Conservation (phyloP, 1,140 invertebrate species). For the Proctacanthus coquilletti region DNA sequence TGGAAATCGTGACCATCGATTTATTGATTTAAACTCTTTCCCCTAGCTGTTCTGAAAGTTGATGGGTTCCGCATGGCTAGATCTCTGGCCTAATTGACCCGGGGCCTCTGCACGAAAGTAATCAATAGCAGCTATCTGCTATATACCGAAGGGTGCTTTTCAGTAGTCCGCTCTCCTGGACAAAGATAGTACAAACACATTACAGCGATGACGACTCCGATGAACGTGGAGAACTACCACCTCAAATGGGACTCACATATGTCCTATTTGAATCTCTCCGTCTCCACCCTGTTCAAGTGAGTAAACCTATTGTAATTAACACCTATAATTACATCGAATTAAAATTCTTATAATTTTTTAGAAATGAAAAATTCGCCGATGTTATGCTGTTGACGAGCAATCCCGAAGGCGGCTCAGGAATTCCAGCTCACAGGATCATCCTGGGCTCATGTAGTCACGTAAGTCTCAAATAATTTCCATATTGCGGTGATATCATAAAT, state of each 20-base stretch:
- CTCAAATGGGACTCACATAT: constrained; percentile 75
- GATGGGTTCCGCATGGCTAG: too few relatives aligned
- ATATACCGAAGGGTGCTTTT: too few relatives aligned
- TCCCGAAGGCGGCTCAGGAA: constrained; percentile 49
- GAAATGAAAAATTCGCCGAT: constrained; percentile 61
- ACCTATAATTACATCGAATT: neutral
- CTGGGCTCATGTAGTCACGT: constrained; percentile 55
- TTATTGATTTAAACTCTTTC: too few relatives aligned
- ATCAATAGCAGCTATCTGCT: too few relatives aligned
- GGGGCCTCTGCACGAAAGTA: too few relatives aligned
- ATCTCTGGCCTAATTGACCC: too few relatives aligned
- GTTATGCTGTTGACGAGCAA: constrained; percentile 55
- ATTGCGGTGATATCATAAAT: too few relatives aligned
- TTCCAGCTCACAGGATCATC: constrained; percentile 74
- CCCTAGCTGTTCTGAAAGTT: too few relatives aligned
- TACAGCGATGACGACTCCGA: too few relatives aligned
- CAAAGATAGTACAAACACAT: too few relatives aligned
- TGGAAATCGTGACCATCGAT: too few relatives aligned
- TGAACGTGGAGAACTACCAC: constrained; percentile 76
- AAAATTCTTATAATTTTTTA: constrained; percentile 5
- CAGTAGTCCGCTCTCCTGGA: too few relatives aligned
- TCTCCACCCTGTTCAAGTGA: constrained; percentile 56
- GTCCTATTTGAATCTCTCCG: constrained; percentile 60
- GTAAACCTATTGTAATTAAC: constrained; percentile 2
- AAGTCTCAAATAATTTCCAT: constrained; percentile 2